Conservation (phyloP, 2,888 invertebrate species). For the Philonicus albiceps region DNA sequence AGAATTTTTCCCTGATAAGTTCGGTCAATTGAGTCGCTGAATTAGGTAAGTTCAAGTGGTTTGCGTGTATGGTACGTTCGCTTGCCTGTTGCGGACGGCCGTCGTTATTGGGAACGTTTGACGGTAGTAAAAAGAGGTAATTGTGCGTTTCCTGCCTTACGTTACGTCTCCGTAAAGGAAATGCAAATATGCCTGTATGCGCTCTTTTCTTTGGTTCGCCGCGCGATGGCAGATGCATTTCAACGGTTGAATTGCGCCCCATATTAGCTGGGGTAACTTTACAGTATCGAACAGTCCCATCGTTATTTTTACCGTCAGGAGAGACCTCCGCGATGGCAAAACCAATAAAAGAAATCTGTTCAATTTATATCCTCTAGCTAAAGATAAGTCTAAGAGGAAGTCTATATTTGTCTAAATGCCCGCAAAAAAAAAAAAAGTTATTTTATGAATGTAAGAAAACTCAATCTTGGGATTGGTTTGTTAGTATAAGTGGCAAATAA, state of each 20-base stretch:
- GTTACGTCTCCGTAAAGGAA: slow-evolving; percentile 13
- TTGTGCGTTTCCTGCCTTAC: slow-evolving; percentile 19
- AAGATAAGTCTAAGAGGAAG: background rate
- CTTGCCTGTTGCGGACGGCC: background rate
- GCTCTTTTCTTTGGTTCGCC: background rate
- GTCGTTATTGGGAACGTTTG: slow-evolving; percentile 31
- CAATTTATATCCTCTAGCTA: background rate
- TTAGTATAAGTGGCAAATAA: too few relatives aligned
- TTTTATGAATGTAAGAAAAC: too few relatives aligned
- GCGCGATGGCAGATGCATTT: slow-evolving; percentile 28
- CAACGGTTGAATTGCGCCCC: slow-evolving; percentile 26
- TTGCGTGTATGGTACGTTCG: background rate
- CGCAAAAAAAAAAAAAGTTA: too few relatives aligned
- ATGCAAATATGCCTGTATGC: slow-evolving; percentile 23
- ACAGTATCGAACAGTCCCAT: background rate
- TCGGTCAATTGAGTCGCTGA: slow-evolving; percentile 14
- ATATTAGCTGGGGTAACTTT: background rate
- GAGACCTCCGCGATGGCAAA: background rate
- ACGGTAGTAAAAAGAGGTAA: slow-evolving; percentile 29
- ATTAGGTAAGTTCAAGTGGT: background rate
- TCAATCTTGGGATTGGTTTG: too few relatives aligned
- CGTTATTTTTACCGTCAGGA: background rate
- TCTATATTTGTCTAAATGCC: background rate
- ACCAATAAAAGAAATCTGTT: background rate
- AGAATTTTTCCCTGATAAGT: background rate